Evolutionary conservation across 2,888 invertebrate genomes (phyloP).

Genomic region (Pegoplata infirma): DNA sequence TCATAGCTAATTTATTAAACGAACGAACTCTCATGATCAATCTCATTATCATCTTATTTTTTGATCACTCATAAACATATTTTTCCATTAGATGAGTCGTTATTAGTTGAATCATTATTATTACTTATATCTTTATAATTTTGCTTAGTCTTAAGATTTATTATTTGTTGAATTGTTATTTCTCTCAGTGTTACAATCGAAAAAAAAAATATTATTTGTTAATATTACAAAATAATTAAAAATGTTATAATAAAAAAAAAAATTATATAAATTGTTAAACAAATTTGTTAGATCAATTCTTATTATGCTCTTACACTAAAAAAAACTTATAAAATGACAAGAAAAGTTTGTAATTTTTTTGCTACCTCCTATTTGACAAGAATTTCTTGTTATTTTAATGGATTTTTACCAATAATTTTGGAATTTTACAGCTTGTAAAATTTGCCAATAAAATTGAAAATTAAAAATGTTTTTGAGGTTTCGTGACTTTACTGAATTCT

Average conservation of each 20-base stretch:
- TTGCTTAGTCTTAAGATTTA: conserved; percentile 28
- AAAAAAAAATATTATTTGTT: conserved; percentile 7
- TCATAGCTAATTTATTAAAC: conserved; percentile 70
- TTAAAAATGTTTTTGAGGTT: no score
- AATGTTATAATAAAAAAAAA: no score
- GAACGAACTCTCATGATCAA: conserved; percentile 56
- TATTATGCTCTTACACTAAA: no score
- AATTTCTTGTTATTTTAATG: no score
- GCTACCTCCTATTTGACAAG: no score
- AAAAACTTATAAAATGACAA: no score
- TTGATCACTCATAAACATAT: conserved; percentile 30
- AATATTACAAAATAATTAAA: conserved; percentile 34
- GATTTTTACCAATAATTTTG: no score
- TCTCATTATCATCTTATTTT: conserved; percentile 30
- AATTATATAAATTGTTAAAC: no score
- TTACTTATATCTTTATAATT: conserved; percentile 3
- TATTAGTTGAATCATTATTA: conserved; percentile 38
- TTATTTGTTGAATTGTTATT: conserved; percentile 41
- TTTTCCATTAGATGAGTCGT: conserved; percentile 26
- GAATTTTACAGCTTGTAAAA: no score
- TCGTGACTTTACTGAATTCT: no score
- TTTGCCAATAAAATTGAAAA: no score
- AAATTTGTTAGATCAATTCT: not conserved
- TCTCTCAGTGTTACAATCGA: conserved; percentile 23
- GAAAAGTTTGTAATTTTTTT: no score